These are phyloP conservation scores for Bergia sp. DNA, from an alignment of 92 coral and sea anemone genomes.

Conservation along the genomic window DNA sequence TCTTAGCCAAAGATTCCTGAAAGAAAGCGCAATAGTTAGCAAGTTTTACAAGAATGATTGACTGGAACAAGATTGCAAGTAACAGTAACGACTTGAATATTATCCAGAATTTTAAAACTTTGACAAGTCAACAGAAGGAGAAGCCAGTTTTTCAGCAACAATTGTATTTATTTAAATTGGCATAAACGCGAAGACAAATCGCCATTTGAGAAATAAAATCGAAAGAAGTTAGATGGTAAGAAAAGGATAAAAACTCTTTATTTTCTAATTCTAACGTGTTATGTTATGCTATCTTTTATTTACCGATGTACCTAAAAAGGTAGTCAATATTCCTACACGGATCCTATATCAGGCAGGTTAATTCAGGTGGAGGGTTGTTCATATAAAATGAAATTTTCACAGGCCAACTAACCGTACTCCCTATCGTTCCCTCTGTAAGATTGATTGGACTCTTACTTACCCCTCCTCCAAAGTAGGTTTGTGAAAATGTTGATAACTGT, in stretches of 20 bases:
- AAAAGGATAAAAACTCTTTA: not conserved
- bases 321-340: no score
- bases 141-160: not conserved
- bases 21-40: not conserved
- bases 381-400: no score
- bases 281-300: no score
- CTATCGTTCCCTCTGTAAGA: no score
- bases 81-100: not conserved
- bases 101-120: not conserved
- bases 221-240: not conserved
- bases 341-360: no score
- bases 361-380: no score
- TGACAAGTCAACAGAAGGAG: not conserved
- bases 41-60: not conserved
- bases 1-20: conserved; percentile 93
- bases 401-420: no score
- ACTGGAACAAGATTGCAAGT: not conserved
- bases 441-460: no score
- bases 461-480: no score
- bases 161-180: not conserved
- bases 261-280: no score
- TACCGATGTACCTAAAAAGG: no score
- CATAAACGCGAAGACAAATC: not conserved
- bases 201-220: not conserved
- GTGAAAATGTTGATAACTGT: no score